These are phyloP conservation scores for Molorchus minor DNA, from an alignment of 2,888 invertebrate species.

Conservation along the genomic window DNA sequence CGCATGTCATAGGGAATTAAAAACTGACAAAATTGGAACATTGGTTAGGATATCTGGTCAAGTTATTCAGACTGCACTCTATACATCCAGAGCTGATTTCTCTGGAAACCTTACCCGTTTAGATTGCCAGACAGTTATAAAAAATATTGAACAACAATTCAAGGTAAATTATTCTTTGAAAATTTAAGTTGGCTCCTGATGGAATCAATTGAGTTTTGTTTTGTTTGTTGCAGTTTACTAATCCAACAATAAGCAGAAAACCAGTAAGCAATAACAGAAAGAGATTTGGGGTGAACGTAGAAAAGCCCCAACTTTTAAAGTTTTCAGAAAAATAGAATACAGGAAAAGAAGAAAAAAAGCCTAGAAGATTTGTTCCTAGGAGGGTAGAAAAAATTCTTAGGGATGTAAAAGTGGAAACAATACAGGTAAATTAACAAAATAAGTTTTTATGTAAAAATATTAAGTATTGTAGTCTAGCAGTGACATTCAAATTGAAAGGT, in stretches of 20 bases:
- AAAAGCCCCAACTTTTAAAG: slow-evolving; percentile 96
- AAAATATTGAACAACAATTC: slow-evolving; percentile 97
- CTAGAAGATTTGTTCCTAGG: slow-evolving; percentile 95
- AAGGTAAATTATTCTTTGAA: slow-evolving; percentile 70
- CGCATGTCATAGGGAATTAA: slow-evolving; percentile 93
- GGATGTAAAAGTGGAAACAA: slow-evolving; percentile 95
- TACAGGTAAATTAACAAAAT: slow-evolving; percentile 75
- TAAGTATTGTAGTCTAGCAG: too few species aligned
- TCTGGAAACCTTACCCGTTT: slow-evolving; percentile 89
- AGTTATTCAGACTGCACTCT: slow-evolving; percentile 97
- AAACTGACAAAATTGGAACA: slow-evolving; percentile 92
- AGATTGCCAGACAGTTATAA: slow-evolving; percentile 94
- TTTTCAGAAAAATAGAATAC: slow-evolving; percentile 96
- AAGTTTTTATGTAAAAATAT: too few species aligned
- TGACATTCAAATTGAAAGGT: too few species aligned
- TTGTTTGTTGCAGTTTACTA: slow-evolving; percentile 73
- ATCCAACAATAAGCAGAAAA: slow-evolving; percentile 96
- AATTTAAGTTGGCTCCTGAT: background rate
- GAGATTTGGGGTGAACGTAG: slow-evolving; percentile 89
- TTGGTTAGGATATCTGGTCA: slow-evolving; percentile 93
- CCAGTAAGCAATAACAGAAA: slow-evolving; percentile 93
- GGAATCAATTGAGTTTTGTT: background rate
- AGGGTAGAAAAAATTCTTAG: slow-evolving; percentile 94
- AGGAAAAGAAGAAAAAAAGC: slow-evolving; percentile 98
- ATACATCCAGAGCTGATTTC: slow-evolving; percentile 97